Conservation (phyloP, 2,888 invertebrate species). For the Stegophylla sp. region DNA sequence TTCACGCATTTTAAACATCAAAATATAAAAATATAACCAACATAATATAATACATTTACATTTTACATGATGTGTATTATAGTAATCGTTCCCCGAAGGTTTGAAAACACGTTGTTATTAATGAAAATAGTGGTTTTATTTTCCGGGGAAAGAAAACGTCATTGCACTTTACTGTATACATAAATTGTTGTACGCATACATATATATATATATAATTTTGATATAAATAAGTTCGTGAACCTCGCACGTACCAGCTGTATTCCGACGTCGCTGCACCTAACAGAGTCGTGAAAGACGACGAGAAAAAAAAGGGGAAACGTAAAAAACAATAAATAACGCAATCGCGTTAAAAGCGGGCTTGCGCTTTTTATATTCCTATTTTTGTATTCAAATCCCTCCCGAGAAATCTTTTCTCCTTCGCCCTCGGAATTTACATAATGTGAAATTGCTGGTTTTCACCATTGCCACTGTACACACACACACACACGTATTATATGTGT, state of each 20-base stretch:
- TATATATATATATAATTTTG: no score
- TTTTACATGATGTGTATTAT: no score
- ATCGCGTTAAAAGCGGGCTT: constrained; percentile 36
- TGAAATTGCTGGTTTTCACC: constrained; percentile 23
- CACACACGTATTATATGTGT: background rate
- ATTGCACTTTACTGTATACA: no score
- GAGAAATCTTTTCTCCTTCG: constrained; percentile 27
- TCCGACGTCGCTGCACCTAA: background rate
- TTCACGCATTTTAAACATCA: no score
- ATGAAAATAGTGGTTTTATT: background rate
- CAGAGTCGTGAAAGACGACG: constrained; percentile 7
- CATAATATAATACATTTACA: no score
- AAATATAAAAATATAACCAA: no score
- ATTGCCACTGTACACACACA: background rate
- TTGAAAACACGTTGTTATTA: background rate
- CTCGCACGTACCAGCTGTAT: background rate
- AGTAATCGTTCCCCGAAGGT: background rate
- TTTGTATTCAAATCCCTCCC: constrained; percentile 36
- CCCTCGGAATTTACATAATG: constrained; percentile 31
- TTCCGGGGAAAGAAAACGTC: background rate
- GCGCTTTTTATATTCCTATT: constrained; percentile 39
- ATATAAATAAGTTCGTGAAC: no score
- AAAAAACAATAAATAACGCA: constrained; percentile 26
- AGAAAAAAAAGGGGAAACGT: background rate
- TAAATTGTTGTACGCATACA: no score